Evolutionary conservation across 2,113 vertebrate genomes (phyloP).

Genomic region (Erythrocercus mccallii): DNA sequence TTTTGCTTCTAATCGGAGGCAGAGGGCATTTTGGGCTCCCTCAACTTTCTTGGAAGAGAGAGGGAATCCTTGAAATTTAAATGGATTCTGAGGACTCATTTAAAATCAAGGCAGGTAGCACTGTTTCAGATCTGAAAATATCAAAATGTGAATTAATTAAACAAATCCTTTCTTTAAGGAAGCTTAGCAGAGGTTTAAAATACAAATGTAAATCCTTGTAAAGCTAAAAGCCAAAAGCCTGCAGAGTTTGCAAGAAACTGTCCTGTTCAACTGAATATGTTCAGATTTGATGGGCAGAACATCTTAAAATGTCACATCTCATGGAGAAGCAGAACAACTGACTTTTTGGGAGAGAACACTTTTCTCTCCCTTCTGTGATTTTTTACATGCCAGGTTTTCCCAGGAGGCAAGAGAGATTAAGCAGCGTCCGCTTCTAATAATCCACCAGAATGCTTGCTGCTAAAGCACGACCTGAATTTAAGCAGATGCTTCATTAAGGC

Average conservation of each 20-base stretch:
- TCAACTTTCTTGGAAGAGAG: not conserved
- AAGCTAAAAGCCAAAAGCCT: not conserved
- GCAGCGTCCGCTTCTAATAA: not conserved
- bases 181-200: not conserved
- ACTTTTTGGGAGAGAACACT: not conserved
- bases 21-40: not conserved
- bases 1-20: not conserved
- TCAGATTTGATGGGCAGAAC: not conserved
- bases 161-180: not conserved
- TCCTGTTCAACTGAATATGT: not conserved
- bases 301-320: not conserved
- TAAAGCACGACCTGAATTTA: constrained; percentile 18
- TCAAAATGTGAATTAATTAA: not conserved
- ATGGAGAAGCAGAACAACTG: not conserved
- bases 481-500: constrained; percentile 26
- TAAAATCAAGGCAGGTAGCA: not conserved
- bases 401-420: constrained; percentile 5
- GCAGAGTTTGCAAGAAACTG: not conserved
- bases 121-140: not conserved
- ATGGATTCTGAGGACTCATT: not conserved
- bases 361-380: not conserved
- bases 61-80: not conserved
- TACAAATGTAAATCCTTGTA: not conserved
- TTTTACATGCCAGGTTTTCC: constrained; percentile 32
- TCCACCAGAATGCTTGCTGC: not conserved